These are phyloP conservation scores for Oxyscelio sp. DNA, from an alignment of 2,888 invertebrate species.

Conservation along the genomic window DNA sequence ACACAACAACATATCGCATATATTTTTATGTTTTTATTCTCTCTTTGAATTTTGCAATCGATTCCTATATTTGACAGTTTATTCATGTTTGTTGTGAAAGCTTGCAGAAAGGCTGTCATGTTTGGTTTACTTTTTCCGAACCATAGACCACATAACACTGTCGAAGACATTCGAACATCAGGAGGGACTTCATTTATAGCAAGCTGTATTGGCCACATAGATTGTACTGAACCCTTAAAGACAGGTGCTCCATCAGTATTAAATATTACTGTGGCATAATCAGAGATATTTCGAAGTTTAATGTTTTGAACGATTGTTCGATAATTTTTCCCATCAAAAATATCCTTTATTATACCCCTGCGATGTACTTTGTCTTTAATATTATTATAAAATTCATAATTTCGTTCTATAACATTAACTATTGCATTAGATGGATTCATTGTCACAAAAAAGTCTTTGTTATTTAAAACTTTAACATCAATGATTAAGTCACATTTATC, in stretches of 20 bases:
- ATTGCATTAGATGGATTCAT: neutral
- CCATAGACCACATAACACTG: constrained; percentile 19
- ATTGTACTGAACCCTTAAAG: neutral
- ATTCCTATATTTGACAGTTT: constrained; percentile 27
- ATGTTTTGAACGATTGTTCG: neutral
- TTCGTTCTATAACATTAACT: neutral
- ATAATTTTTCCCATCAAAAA: constrained; percentile 17
- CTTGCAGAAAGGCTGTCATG: constrained; percentile 26
- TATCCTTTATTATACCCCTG: neutral
- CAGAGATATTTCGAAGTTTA: neutral
- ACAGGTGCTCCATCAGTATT: constrained; percentile 7
- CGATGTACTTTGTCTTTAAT: neutral
- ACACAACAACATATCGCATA: neutral
- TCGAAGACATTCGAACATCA: neutral
- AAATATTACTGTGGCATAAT: constrained; percentile 18
- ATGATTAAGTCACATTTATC: neutral
- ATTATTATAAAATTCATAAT: neutral
- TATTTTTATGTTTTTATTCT: neutral
- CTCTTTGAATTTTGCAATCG: constrained; percentile 23
- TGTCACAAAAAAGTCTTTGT: constrained; percentile 3
- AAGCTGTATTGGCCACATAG: constrained; percentile 26
- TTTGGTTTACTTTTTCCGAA: constrained; percentile 25
- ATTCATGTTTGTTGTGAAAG: constrained; percentile 47
- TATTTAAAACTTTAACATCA: neutral
- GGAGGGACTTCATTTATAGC: constrained; percentile 22